A percentile compares a stretch with the other conserved stretches of the same genome.
Evolutionary conservation across 2,888 invertebrate species (phyloP).

Genomic region (Drosophila barbarae): DNA sequence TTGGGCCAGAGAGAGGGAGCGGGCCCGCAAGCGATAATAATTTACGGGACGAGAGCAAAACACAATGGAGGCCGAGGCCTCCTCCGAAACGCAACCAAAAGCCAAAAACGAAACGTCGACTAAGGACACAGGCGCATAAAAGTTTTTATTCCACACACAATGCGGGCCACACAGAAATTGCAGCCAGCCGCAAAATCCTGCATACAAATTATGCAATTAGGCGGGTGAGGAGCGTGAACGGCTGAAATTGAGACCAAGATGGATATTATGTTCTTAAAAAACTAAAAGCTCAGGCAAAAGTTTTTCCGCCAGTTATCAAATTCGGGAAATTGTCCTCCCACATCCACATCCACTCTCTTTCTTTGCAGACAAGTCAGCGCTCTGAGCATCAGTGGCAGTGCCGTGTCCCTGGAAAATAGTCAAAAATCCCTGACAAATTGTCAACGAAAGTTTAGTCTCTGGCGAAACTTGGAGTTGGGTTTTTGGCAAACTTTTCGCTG

Average conservation of each 20-base stretch:
- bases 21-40: constrained; percentile 63
- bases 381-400: not conserved
- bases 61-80: constrained; percentile 52
- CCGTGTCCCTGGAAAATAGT: constrained; percentile 41
- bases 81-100: constrained; percentile 31
- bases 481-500: constrained; percentile 38
- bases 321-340: constrained; percentile 36
- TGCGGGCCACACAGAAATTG: constrained; percentile 41
- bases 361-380: constrained; percentile 39
- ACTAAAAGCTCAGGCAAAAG: constrained; percentile 39
- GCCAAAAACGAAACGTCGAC: constrained; percentile 34
- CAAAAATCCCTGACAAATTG: constrained; percentile 65
- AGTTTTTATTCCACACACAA: constrained; percentile 46
- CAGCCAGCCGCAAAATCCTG: constrained; percentile 65
- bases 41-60: constrained; percentile 59
- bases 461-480: constrained; percentile 36
- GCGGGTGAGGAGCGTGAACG: constrained; percentile 21
- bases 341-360: not conserved
- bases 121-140: constrained; percentile 38
- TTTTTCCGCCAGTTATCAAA: constrained; percentile 53
- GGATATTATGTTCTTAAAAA: constrained; percentile 50
- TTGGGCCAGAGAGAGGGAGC: constrained; percentile 26
- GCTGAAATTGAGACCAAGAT: constrained; percentile 32
- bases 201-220: constrained; percentile 80
- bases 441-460: constrained; percentile 60